Conservation (phyloP, 2,797 vertebrate species). For the Danio aesculapii region DNA sequence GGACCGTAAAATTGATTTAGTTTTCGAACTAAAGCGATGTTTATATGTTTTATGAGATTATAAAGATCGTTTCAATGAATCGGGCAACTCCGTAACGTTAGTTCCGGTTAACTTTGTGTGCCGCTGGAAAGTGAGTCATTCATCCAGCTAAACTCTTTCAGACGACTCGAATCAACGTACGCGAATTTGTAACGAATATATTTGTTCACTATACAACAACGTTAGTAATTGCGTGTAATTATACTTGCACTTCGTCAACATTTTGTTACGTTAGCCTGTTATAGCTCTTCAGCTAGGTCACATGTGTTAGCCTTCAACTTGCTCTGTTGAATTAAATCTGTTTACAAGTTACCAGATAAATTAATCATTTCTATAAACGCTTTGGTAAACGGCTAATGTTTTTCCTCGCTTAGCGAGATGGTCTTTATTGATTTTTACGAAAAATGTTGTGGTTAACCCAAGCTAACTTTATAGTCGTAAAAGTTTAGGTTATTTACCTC, state of each 20-base stretch:
- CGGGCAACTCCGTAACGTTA: not conserved
- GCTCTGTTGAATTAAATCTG: not conserved
- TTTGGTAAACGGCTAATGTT: not conserved
- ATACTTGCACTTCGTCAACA: not conserved
- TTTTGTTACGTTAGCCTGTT: not conserved
- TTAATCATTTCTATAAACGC: no score
- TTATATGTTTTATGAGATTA: not conserved
- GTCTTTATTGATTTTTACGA: no score
- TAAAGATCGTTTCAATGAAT: not conserved
- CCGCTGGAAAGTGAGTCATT: conserved; percentile 32
- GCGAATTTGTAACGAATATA: not conserved
- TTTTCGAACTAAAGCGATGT: not conserved
- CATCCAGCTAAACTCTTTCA: conserved; percentile 12
- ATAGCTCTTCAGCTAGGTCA: no score
- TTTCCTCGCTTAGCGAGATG: not conserved
- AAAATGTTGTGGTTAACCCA: no score
- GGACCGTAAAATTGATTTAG: not conserved
- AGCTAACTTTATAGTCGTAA: not conserved
- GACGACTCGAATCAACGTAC: no score
- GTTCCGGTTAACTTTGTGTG: conserved; percentile 51
- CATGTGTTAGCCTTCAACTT: not conserved
- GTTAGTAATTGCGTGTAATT: not conserved
- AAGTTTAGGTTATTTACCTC: not conserved
- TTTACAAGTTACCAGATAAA: not conserved
- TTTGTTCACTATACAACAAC: not conserved